A percentile compares a stretch with the other conserved stretches of the same genome.
phyloP scores from a whole-genome alignment of 2,797 vertebrate species.

The Florisuga fusca region DNA sequence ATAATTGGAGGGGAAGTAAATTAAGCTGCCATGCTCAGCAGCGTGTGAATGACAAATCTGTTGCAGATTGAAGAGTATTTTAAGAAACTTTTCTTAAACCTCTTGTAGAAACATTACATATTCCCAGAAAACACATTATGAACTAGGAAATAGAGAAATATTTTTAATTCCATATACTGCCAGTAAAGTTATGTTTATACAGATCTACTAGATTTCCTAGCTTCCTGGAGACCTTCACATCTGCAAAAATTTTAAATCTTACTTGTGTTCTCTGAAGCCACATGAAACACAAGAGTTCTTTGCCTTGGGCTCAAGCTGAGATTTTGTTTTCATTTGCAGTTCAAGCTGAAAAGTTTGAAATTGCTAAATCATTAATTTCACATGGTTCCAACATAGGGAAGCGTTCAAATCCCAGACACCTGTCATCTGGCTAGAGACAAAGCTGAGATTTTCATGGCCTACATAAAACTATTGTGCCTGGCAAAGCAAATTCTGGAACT shows the following conservation, averaged over 20 bases:
- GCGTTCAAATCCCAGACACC: background rate
- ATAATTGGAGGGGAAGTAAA: conserved; percentile 63
- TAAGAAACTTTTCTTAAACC: conserved; percentile 60
- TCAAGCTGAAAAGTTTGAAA: background rate
- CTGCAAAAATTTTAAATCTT: background rate
- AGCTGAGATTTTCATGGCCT: background rate
- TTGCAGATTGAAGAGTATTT: conserved; percentile 60
- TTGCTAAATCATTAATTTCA: background rate
- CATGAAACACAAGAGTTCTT: background rate
- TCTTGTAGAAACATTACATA: conserved; percentile 62
- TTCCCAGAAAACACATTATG: conserved; percentile 59
- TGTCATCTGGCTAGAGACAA: background rate
- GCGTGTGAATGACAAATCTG: conserved; percentile 65
- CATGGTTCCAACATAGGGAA: background rate
- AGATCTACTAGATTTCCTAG: conserved; percentile 8
- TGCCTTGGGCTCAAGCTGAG: background rate
- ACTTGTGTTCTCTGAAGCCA: background rate
- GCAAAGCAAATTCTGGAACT: background rate
- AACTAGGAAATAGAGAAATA: conserved; percentile 27
- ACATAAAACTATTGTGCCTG: background rate
- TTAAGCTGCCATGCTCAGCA: conserved; percentile 51
- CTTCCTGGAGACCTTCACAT: background rate
- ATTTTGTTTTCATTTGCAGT: background rate
- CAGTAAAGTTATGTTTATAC: conserved; percentile 57
- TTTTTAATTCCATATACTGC: conserved; percentile 60